phyloP scores from a whole-genome alignment of 2,797 vertebrate species.

The Paramormyrops hopkinsi region DNA sequence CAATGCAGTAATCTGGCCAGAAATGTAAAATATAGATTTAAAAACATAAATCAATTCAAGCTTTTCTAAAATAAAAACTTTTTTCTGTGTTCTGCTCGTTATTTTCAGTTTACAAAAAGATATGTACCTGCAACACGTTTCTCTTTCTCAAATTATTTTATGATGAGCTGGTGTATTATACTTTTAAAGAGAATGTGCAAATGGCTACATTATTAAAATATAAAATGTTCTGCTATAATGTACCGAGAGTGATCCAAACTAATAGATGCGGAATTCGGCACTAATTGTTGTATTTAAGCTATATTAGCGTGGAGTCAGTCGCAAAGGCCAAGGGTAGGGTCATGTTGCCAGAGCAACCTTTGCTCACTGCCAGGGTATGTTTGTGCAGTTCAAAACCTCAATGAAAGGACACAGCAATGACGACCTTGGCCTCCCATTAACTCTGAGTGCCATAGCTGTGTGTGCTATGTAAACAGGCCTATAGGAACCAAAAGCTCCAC shows the following conservation, averaged over 20 bases:
- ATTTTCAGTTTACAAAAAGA: not conserved
- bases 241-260: not conserved
- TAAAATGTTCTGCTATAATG: not conserved
- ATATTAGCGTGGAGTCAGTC: not conserved
- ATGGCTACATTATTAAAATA: not conserved
- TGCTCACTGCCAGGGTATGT: conserved; percentile 54
- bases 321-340: not conserved
- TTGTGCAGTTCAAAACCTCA: conserved; percentile 60
- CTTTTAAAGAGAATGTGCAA: not conserved
- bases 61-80: not conserved
- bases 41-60: not conserved
- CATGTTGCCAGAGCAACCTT: conserved; percentile 45
- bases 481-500: conserved; percentile 44
- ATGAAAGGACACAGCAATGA: conserved; percentile 58
- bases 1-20: not conserved
- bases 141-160: not conserved
- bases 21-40: not conserved
- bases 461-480: conserved; percentile 51
- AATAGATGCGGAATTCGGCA: not conserved
- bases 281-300: not conserved
- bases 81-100: not conserved
- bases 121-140: not conserved
- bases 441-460: conserved; percentile 27
- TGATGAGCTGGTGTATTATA: not conserved
- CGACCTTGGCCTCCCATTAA: conserved; percentile 61